A percentile compares a stretch with the other conserved stretches of the same genome.
Evolutionary conservation across 2,888 invertebrate genomes (phyloP).

Genomic region (Xylophagus ater): DNA sequence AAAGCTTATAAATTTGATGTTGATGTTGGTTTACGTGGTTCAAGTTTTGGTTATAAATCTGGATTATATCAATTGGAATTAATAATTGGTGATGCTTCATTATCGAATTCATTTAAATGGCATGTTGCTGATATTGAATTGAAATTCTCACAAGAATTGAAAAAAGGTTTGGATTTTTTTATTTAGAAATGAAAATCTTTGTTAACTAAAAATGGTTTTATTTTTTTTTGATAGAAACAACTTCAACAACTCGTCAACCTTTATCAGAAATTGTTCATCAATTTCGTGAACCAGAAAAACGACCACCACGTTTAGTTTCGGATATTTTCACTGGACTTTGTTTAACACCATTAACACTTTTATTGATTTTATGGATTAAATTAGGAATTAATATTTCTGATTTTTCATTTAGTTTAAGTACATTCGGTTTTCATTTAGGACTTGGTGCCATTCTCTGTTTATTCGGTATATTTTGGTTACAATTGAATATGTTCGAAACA

Average conservation of each 20-base stretch:
- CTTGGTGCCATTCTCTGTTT: constrained; percentile 82
- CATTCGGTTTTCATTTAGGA: constrained; percentile 83
- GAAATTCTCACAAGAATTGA: constrained; percentile 50
- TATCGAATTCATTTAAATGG: constrained; percentile 87
- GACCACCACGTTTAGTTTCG: constrained; percentile 79
- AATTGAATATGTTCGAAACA: constrained; percentile 93
- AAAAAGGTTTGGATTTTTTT: constrained; percentile 22
- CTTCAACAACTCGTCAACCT: constrained; percentile 35
- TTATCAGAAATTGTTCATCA: constrained; percentile 59
- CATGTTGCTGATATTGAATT: constrained; percentile 64
- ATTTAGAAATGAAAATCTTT: not conserved
- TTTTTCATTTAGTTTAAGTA: constrained; percentile 65
- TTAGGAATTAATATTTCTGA: constrained; percentile 78
- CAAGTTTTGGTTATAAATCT: constrained; percentile 63
- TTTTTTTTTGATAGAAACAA: not conserved
- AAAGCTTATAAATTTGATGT: constrained; percentile 83
- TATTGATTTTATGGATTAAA: constrained; percentile 75
- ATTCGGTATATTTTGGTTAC: constrained; percentile 85
- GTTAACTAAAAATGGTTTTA: constrained; percentile 1
- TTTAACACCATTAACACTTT: constrained; percentile 67
- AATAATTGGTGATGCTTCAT: constrained; percentile 82
- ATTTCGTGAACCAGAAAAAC: constrained; percentile 85
- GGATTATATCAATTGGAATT: constrained; percentile 74
- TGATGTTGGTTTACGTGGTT: constrained; percentile 68
- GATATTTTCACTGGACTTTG: constrained; percentile 81